Evolutionary conservation across 2,888 invertebrate genomes (phyloP), one percentile per base, ranked within the genome.

Genomic region (Microplitis deprimator): DNA sequence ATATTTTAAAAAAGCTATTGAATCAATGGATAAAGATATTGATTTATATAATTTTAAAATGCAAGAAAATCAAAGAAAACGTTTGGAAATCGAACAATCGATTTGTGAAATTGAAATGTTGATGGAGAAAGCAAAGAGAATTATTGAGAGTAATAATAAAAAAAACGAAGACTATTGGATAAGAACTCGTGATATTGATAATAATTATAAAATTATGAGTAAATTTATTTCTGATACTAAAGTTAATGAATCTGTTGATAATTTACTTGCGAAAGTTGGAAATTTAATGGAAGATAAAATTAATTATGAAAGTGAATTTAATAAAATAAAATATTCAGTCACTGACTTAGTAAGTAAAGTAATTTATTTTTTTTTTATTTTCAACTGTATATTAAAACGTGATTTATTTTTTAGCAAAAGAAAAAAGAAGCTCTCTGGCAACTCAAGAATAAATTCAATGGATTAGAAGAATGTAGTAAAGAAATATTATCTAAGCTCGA

Each of bases 41-140:
- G 13, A 6, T 16, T 6, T 38, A 2, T 50, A 73, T 73, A 73
- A 75, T 50, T 60, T 17, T 17, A 16, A 65, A 13, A 75, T 77
- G 17, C 16, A 67, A 41, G 8, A 17, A 60, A 69, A 68, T 40
- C 38, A 67, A 41, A 60, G 39, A 5, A 10, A 73, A 61, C 67
- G 68, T 61, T 41, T 65, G 13, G 13, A 50, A 16, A 29, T 61
- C 3, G 75, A 79, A n/a, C 39, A 67, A 17, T 64, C 67, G 20
- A 73, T 79, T 6, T 29, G 61, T 39, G 50, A 67, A 20, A 40
- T 68, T 1, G 75, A 79, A 62, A 73, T 70, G 67, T 72, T 77
- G 60, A 75, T 73, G 39, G 76, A 77, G 17, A 76, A 72, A 61
- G 76, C 76, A 7, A 13, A 17, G 20, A 39, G 60, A 40, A 39